Base-by-base conservation (phyloP, 2,113 vertebrate species). In the Artemisiospiza belli region DNA sequence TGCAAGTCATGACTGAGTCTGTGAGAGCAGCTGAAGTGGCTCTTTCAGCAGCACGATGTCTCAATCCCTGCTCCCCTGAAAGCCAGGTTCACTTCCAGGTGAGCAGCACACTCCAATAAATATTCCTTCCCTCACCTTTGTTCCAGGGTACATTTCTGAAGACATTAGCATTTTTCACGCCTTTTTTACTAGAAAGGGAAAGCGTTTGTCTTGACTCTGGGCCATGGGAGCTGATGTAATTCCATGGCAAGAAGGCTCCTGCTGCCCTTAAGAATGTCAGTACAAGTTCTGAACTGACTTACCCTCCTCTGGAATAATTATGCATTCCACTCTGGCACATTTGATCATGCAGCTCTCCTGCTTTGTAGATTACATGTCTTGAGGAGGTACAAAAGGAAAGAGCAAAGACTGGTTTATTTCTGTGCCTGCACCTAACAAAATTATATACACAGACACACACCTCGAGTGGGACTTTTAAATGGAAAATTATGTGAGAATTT, bases 231-330 rank as follows among this genome's bases (percentile, higher is more conserved):
- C 92, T 97, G 94, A 97, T 95, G 92, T 96, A 97, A 96, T 94
- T 89, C n/a, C 84, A 72, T 96, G 91, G 95, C 92, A 96, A 95
- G 91, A 89, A 83, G 66, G 35, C 91, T 96, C 68, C 92, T 90
- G 87, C 89, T 96, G 78, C 94, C 91, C 92, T 94, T 91, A 96
- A 96, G 94, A 96, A 95, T 96, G 96, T 96, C 57, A 87, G 96
- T 96, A 96, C 96, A 96, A 95, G 91, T 97, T 95, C 96, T 96
- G 96, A 97, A 96, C 96, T 96, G 96, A 97, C 94, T 96, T 96
- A 95, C 92, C 92, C 96, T 96, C 87, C 94, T 95, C 91, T 94
- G 95, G 95, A 96, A 96, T 94, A 94, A 96, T 97, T 97, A 96
- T 75, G 81, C 96, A 95, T 97, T 96, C 96, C 95, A 88, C 87